phyloP scores from a whole-genome alignment of 2,797 vertebrate species.

The Amazona ochrocephala region DNA sequence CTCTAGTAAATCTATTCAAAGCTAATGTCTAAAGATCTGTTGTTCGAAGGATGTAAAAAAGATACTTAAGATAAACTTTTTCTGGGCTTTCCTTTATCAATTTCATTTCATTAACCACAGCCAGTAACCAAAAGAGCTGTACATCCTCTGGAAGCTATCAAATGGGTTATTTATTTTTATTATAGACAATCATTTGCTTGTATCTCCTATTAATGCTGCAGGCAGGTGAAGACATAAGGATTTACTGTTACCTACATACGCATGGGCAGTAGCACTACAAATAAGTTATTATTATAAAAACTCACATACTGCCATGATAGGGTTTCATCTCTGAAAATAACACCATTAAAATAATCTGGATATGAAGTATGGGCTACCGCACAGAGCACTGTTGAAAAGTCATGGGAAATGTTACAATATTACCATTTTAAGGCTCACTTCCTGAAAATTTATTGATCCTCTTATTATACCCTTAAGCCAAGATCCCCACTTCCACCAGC shows the following conservation, averaged over 20 bases:
- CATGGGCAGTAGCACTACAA: not conserved
- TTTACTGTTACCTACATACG: conserved; percentile 2
- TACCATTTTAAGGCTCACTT: not conserved
- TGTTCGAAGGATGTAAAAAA: conserved; percentile 70
- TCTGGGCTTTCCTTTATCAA: conserved; percentile 49
- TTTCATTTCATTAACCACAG: conserved; percentile 68
- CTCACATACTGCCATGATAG: not conserved
- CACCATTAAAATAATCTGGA: not conserved
- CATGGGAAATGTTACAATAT: not conserved
- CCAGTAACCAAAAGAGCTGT: conserved; percentile 39
- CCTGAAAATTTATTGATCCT: not conserved
- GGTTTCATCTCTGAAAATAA: not conserved
- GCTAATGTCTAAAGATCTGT: conserved; percentile 64
- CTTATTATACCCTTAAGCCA: not conserved
- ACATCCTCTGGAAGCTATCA: conserved; percentile 64
- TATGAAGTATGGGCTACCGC: not conserved
- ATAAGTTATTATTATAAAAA: not conserved
- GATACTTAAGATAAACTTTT: conserved; percentile 63
- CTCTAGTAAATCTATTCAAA: conserved; percentile 75
- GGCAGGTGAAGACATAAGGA: conserved; percentile 56
- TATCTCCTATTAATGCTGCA: conserved; percentile 50
- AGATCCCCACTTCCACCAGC: not conserved
- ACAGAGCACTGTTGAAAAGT: not conserved
- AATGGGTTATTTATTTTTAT: conserved; percentile 63
- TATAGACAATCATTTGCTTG: conserved; percentile 58